These are phyloP conservation scores for Peromyscus polionotus DNA, from an alignment of 2,113 vertebrate species.

Conservation along the genomic window DNA sequence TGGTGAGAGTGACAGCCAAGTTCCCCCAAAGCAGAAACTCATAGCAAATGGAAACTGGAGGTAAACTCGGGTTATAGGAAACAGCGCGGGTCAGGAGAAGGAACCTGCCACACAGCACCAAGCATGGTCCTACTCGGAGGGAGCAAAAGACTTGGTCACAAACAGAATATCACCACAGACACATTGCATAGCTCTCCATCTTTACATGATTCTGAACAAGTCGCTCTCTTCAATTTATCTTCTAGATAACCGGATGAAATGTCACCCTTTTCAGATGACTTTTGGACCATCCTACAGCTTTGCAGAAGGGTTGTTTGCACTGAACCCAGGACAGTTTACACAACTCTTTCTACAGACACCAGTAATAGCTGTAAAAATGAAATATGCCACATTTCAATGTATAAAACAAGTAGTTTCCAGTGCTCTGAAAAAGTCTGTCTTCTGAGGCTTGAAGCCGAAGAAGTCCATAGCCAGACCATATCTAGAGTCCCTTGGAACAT, in stretches of 20 bases:
- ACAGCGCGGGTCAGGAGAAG: not conserved
- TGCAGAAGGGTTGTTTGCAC: constrained; percentile 27
- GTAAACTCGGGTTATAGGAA: no score
- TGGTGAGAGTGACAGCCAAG: not conserved
- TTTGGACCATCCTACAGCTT: not conserved
- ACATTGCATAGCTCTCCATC: not conserved
- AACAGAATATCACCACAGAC: not conserved
- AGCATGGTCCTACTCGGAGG: not conserved
- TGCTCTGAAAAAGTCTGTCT: constrained; percentile 38
- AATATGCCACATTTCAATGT: constrained; percentile 39
- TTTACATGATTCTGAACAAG: not conserved
- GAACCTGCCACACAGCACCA: not conserved
- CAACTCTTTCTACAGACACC: constrained; percentile 30
- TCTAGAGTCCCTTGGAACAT: constrained; percentile 44
- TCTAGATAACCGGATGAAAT: not conserved
- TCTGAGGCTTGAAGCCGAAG: constrained; percentile 35
- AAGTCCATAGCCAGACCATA: constrained; percentile 47
- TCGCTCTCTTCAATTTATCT: not conserved
- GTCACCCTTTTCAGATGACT: not conserved
- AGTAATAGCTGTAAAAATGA: constrained; percentile 54
- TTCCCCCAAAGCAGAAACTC: not conserved
- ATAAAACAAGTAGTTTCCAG: constrained; percentile 64
- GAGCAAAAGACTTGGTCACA: not conserved
- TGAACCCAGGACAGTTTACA: not conserved
- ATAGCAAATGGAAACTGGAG: not conserved